A percentile compares a stretch with the other conserved stretches of the same genome.
Conservation (phyloP, 1,140 invertebrate genomes). For the Macrosteles quadrilineatus region DNA sequence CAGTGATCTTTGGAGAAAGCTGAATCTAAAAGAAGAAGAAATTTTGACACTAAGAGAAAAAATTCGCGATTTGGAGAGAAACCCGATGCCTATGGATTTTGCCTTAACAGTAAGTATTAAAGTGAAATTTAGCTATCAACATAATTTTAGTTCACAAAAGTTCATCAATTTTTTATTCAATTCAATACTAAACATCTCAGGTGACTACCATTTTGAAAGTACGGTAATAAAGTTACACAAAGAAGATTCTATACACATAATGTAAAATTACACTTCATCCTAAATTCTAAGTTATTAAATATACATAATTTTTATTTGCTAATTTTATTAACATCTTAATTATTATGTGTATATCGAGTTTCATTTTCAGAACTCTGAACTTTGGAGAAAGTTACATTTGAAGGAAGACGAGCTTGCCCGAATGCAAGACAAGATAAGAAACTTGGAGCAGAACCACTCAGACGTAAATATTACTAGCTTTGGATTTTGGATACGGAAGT, state of each 20-base stretch:
- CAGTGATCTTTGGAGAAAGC: slow-evolving; percentile 48
- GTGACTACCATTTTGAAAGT: neutral
- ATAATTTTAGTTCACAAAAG: too few relatives aligned
- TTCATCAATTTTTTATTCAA: neutral
- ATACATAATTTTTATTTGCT: too few relatives aligned
- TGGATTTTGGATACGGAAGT: too few relatives aligned
- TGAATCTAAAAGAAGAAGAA: slow-evolving; percentile 50
- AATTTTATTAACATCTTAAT: too few relatives aligned
- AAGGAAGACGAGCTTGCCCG: slow-evolving; percentile 28
- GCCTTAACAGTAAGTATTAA: neutral
- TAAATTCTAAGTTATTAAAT: too few relatives aligned
- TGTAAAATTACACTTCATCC: too few relatives aligned
- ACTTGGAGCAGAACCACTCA: neutral
- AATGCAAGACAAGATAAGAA: slow-evolving; percentile 19
- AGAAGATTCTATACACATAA: too few relatives aligned
- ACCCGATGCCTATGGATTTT: neutral
- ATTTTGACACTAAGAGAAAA: slow-evolving; percentile 51
- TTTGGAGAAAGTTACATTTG: slow-evolving; percentile 22
- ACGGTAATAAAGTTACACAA: too few relatives aligned
- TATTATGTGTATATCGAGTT: too few relatives aligned
- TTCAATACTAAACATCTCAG: neutral
- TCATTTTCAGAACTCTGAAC: slow-evolving; percentile 27
- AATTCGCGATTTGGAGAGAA: slow-evolving; percentile 33
- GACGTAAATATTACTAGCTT: slow-evolving; percentile 4
- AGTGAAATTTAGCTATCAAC: too few relatives aligned